Base-by-base conservation (phyloP, 2,113 vertebrate genomes). In the Seriola aureovittata region DNA sequence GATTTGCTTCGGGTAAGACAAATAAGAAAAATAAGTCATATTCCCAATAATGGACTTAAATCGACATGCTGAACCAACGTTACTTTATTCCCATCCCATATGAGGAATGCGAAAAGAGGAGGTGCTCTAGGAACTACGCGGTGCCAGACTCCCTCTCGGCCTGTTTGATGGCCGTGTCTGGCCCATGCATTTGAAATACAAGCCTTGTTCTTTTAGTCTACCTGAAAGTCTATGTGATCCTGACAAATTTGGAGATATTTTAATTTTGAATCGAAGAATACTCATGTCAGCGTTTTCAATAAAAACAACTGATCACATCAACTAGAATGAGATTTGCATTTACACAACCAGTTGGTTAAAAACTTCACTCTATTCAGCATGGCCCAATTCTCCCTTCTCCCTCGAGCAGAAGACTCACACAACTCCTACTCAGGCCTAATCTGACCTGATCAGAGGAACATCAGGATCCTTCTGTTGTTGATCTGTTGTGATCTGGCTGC, bases 361-460 rank as follows among this genome's bases (percentile, higher is more conserved):
- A 64, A 25, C 10, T 38, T 34, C 16, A 36, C 3, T 38, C 13
- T 55, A 19, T 36, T 64, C n/a, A 40, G 32, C 44, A 42, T 44
- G 29, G 71, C 4, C 40, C 3, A 36, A 14, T 4, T 38, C 10
- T 23, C 25, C 25, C 17, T 8, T 2, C 38, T 38, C 42, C 42
- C n/a, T 42, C 4, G 0, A 72, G 17, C 38, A 66, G 17, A 9
- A 60, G 5, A 72, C 48, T 11, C 36, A 52, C 46, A 25, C 21
- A 58, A 29, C 11, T 29, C 9, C 63, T 48, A 42, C 16, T 36
- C 11, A 84, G 32, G 36, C 55, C 74, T 85, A 69, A 81, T 75
- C 67, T 52, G 81, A 71, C 50, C 23, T 75, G 59, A 88, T 86
- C 67, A 86, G 32, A 84, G 58, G 8, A 82, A 58, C 77, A 80